These are phyloP conservation scores for Carcina quercana DNA, from an alignment of 2,888 invertebrate genomes.

Conservation along the genomic window DNA sequence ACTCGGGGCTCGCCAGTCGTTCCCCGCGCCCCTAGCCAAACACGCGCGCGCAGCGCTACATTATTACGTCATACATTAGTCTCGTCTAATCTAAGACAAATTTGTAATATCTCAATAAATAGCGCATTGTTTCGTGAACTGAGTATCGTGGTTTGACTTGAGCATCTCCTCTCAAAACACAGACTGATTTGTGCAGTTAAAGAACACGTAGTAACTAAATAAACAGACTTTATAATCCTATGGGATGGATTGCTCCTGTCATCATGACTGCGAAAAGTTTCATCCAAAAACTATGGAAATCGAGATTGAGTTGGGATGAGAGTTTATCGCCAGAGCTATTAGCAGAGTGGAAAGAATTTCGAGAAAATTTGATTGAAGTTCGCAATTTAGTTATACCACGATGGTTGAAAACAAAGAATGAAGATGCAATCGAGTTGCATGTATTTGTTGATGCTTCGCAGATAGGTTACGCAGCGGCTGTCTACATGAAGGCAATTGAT, in stretches of 20 bases:
- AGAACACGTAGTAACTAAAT: no score
- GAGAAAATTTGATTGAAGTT: background rate
- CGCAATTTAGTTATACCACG: constrained; percentile 4
- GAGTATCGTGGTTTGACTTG: no score
- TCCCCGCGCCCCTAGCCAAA: no score
- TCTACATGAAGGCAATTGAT: constrained; percentile 12
- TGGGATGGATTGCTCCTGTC: constrained; percentile 21
- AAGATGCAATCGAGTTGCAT: constrained; percentile 12
- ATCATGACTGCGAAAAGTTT: constrained; percentile 14
- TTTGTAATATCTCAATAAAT: no score
- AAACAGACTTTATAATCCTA: constrained; percentile 22
- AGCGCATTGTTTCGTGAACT: no score
- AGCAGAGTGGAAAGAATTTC: background rate
- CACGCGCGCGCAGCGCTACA: no score
- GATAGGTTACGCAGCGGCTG: constrained; percentile 15
- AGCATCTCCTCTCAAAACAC: no score
- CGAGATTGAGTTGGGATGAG: constrained; percentile 20
- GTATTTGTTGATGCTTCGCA: constrained; percentile 18
- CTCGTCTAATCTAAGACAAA: no score
- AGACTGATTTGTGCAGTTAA: no score
- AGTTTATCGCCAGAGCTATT: background rate
- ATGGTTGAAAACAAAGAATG: constrained; percentile 5
- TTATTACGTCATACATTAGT: no score
- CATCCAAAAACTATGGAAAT: constrained; percentile 20
- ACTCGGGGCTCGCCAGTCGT: no score